Conservation (phyloP, 2,113 vertebrate species). For the Narcine bancroftii region DNA sequence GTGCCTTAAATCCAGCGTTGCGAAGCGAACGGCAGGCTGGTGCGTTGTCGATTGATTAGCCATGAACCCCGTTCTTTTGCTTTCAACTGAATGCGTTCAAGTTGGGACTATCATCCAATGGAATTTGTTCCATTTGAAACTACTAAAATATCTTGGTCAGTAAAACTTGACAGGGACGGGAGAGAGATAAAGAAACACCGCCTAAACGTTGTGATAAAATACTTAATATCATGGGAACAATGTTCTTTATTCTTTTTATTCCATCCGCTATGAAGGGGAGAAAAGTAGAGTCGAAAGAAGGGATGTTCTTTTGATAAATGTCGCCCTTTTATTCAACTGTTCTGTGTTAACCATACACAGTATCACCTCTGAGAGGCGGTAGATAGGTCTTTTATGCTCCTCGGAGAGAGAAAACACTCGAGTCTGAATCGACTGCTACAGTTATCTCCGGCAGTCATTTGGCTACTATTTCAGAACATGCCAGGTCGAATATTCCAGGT, state of each 20-base stretch:
- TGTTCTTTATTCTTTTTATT: neutral
- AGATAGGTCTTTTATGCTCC: constrained; percentile 18
- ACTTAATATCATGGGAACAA: neutral
- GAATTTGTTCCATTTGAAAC: neutral
- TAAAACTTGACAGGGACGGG: neutral
- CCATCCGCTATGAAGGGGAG: neutral
- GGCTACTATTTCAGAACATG: neutral
- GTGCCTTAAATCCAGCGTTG: too few relatives aligned
- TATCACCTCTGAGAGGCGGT: constrained; percentile 23
- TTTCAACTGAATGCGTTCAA: neutral
- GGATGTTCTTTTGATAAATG: neutral
- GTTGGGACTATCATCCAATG: neutral
- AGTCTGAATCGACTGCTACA: constrained; percentile 9
- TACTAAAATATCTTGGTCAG: neutral
- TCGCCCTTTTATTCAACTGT: neutral
- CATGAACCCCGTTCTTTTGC: neutral
- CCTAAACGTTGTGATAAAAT: neutral
- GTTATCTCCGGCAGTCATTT: constrained; percentile 27
- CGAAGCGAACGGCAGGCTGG: too few relatives aligned
- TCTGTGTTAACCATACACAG: neutral
- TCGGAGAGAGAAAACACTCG: neutral
- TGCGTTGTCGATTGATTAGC: neutral
- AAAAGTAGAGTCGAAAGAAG: neutral
- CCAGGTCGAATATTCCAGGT: neutral
- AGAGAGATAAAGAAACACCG: neutral